phyloP scores from a whole-genome alignment of 2,888 invertebrate genomes.

The Biston betularia region DNA sequence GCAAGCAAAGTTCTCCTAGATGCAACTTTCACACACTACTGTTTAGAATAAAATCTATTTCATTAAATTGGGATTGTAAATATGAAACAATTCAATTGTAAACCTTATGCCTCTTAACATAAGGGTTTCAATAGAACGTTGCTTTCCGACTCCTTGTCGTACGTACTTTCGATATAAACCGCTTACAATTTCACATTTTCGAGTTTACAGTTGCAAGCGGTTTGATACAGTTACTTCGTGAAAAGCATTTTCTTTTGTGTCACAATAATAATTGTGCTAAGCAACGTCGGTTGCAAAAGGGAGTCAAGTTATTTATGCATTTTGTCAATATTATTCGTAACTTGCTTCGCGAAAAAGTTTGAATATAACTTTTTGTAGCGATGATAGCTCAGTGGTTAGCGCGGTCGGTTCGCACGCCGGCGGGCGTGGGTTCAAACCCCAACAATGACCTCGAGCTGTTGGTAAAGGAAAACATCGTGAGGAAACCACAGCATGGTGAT shows the following conservation, averaged over 20 bases:
- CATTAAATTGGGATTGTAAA: conserved; percentile 21
- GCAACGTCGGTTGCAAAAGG: conserved; percentile 46
- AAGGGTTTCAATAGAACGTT: not conserved
- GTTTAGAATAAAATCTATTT: conserved; percentile 27
- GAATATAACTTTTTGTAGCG: too few species aligned
- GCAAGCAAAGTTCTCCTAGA: conserved; percentile 3
- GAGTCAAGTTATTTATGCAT: conserved; percentile 43
- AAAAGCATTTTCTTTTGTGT: conserved; percentile 51
- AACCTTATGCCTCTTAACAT: not conserved
- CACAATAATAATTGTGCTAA: conserved; percentile 53
- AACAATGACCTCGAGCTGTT: too few species aligned
- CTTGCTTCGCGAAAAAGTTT: not conserved
- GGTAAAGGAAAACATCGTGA: too few species aligned
- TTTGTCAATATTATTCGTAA: not conserved
- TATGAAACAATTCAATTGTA: not conserved
- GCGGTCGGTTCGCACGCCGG: too few species aligned
- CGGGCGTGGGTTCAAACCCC: too few species aligned
- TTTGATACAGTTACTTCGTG: conserved; percentile 16
- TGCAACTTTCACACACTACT: conserved; percentile 24
- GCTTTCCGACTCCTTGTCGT: conserved; percentile 1
- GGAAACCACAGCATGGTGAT: too few species aligned
- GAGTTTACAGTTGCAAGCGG: conserved; percentile 1
- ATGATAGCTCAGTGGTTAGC: too few species aligned
- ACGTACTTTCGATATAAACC: conserved; percentile 7
- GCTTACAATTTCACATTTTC: conserved; percentile 12